Conservation (phyloP, 2,797 vertebrate genomes). For the Eulemur rubriventer region DNA sequence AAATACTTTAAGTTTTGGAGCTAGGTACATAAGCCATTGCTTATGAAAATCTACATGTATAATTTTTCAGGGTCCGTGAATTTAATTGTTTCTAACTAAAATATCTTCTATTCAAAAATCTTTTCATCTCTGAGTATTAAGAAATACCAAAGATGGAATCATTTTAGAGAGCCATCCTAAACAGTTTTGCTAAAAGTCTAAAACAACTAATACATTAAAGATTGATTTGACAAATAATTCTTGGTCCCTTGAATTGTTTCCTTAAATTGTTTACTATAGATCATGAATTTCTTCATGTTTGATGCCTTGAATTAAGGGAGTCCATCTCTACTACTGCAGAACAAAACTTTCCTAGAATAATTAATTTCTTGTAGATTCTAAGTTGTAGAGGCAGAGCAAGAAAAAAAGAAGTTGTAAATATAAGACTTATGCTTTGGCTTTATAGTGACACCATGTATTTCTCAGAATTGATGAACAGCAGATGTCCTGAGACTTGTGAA, state of each 20-base stretch:
- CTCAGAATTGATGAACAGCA: constrained; percentile 68
- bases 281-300: constrained; percentile 7
- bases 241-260: constrained; percentile 35
- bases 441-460: constrained; percentile 42
- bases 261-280: constrained; percentile 29
- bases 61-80: constrained; percentile 32
- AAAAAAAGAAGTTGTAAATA: background rate
- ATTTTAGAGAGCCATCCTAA: constrained; percentile 25
- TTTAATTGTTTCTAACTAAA: constrained; percentile 36
- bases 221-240: constrained; percentile 48
- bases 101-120: background rate
- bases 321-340: background rate
- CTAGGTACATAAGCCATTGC: background rate
- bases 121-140: background rate
- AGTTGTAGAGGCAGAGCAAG: constrained; percentile 15
- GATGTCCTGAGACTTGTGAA: constrained; percentile 65
- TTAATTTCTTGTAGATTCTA: constrained; percentile 52
- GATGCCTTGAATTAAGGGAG: background rate
- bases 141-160: background rate
- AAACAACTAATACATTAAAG: constrained; percentile 27
- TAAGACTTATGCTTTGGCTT: constrained; percentile 17
- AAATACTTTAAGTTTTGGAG: background rate
- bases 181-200: constrained; percentile 41
- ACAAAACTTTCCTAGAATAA: constrained; percentile 36
- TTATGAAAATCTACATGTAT: background rate